Percentiles rank a stretch among this genome's conserved stretches.
Evolutionary conservation across 2,888 invertebrate genomes (phyloP).

Genomic region (Laspeyria flexula): DNA sequence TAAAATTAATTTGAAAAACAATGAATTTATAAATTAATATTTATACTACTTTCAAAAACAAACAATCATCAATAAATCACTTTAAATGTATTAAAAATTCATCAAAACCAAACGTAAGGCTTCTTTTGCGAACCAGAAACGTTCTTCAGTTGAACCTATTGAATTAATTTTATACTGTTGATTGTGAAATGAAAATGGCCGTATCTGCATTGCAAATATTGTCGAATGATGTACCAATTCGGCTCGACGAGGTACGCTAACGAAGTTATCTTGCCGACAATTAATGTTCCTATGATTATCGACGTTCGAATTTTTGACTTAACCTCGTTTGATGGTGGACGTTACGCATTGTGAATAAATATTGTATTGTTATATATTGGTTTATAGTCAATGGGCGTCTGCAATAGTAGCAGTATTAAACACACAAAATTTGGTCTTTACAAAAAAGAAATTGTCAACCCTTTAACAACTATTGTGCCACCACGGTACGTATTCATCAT

Average conservation of each 20-base stretch:
- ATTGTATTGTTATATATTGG: conserved; percentile 21
- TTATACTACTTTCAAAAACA: conserved; percentile 6
- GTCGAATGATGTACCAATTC: conserved; percentile 42
- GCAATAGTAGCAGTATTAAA: too few relatives aligned
- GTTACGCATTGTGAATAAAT: conserved; percentile 16
- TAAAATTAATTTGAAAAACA: background rate
- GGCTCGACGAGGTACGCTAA: conserved; percentile 50
- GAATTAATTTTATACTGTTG: conserved; percentile 80
- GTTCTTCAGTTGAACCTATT: conserved; percentile 68
- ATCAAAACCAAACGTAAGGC: conserved; percentile 45
- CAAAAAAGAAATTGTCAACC: too few relatives aligned
- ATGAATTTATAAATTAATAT: too few relatives aligned
- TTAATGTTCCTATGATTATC: conserved; percentile 54
- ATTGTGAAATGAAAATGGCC: conserved; percentile 79
- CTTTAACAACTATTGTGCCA: too few relatives aligned
- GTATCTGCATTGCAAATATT: conserved; percentile 76
- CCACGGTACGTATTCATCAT: too few relatives aligned
- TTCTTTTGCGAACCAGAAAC: conserved; percentile 61
- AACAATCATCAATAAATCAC: conserved; percentile 39
- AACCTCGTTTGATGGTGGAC: conserved; percentile 25
- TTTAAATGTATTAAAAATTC: conserved; percentile 58
- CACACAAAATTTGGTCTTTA: too few relatives aligned
- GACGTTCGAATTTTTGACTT: conserved; percentile 40
- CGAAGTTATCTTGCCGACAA: conserved; percentile 46
- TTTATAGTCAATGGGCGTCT: too few relatives aligned